phyloP scores from a whole-genome alignment of 1,140 invertebrate genomes.

The Cherax destructor region DNA sequence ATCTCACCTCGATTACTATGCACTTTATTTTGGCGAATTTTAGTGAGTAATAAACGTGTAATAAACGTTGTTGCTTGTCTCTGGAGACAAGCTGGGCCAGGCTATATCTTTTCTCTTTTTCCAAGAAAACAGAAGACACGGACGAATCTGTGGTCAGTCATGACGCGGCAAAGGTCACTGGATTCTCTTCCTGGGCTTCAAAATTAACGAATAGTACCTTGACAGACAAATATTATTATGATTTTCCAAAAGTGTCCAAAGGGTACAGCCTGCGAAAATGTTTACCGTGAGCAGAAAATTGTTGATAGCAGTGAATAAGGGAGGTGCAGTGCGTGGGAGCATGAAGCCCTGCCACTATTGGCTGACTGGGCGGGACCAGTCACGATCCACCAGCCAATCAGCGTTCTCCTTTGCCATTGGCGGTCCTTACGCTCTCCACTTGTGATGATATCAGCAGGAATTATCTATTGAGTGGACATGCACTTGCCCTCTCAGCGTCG shows the following conservation, averaged over 20 bases:
- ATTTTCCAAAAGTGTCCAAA: neutral
- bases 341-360: slow-evolving; percentile 37
- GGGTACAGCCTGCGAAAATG: neutral
- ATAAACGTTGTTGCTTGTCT: neutral
- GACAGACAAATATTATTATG: too few species aligned
- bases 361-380: slow-evolving; percentile 43
- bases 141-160: neutral
- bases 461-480: slow-evolving; percentile 60
- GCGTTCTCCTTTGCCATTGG: slow-evolving; percentile 33
- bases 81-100: neutral
- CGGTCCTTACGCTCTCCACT: slow-evolving; percentile 52
- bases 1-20: neutral
- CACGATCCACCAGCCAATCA: slow-evolving; percentile 41
- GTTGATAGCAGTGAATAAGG: neutral
- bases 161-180: neutral
- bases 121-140: slow-evolving; percentile 3
- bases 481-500: slow-evolving; percentile 11
- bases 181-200: neutral
- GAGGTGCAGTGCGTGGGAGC: slow-evolving; percentile 40
- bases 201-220: neutral
- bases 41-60: neutral
- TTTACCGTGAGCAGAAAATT: neutral
- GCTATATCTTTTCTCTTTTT: neutral
- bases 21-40: neutral
- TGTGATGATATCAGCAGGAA: slow-evolving; percentile 54